Evolutionary conservation across 2,113 vertebrate genomes (phyloP).

Genomic region (Dermatemys mawii): DNA sequence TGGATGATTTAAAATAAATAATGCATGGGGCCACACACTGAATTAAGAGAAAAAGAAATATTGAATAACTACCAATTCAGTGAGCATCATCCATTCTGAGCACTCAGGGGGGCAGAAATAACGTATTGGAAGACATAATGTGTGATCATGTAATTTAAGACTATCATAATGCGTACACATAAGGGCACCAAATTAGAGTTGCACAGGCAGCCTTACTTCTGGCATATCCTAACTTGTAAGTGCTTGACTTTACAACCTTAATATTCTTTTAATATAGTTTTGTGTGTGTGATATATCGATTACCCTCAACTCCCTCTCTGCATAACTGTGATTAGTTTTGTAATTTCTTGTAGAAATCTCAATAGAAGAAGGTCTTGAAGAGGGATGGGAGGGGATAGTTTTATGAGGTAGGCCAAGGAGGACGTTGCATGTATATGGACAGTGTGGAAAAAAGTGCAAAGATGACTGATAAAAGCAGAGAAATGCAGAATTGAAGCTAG

Average conservation of each 20-base stretch:
- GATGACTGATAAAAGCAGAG: neutral
- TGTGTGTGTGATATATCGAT: neutral
- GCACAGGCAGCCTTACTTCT: neutral
- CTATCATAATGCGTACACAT: neutral
- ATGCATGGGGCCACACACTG: neutral
- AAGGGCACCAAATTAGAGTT: neutral
- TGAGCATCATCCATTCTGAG: neutral
- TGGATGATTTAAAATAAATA: neutral
- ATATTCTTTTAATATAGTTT: neutral
- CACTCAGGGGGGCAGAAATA: neutral
- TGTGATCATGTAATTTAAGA: neutral
- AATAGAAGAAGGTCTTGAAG: neutral
- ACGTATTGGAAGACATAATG: neutral
- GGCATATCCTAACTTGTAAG: neutral
- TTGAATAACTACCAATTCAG: neutral
- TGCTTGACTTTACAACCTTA: neutral
- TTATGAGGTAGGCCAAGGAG: neutral
- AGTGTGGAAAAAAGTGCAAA: neutral
- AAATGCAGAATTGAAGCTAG: rapidly evolving
- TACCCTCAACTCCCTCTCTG: neutral
- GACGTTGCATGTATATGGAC: neutral
- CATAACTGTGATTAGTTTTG: neutral
- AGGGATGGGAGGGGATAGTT: neutral
- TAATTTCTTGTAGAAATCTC: neutral
- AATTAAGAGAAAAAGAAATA: neutral